Base-by-base conservation (phyloP, 1,140 invertebrate genomes). In the Telenomus remus region DNA sequence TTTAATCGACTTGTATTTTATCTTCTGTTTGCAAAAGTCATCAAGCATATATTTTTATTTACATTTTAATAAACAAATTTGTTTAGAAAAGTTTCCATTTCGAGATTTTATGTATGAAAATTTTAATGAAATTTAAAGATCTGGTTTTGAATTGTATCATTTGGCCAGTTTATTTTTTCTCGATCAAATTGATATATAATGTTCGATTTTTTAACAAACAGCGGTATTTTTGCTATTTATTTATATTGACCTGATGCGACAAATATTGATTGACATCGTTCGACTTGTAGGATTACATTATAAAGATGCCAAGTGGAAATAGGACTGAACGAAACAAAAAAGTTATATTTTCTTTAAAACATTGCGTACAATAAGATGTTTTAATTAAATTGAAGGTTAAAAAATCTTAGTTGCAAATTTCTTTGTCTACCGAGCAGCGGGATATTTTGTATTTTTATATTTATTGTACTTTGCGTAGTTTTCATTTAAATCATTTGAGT, bases 181-280 rank as follows among this genome's bases (percentile, higher is more conserved):
- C n/a, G 2, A 11, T 39, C n/a, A n/a, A 39, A 39, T 39, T 39
- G 35, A 35, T 49, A 44, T 11, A 70, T 55, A 48, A 54, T 54
- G 16, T 10, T 48, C 16, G 43, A 60, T 47, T 54, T 54, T 71
- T 61, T 42, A 56, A 61, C 37, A 10, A 11, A 43, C 27, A 72
- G 34, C 13, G 16, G 35, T 72, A 72, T 72, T 72, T 72, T 76
- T 69, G 61, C 61, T 65, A 65, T 65, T 73, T 65, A 65, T 60
- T 73, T 73, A 65, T 49, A 44, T 60, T 43, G 35, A 60, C 60
- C 19, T 54, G 54, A 59, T 60, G 34, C 14, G 19, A 48, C 43
- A 27, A 59, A 33, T 65, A 43, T 60, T 47, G 37, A 73, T 64
- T 46, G 27, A 60, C 44, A 51, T 54, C 44, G 42, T 16, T 44